These are phyloP conservation scores for Parthenolecanium corni DNA, from an alignment of 2,888 invertebrate species.

Conservation along the genomic window DNA sequence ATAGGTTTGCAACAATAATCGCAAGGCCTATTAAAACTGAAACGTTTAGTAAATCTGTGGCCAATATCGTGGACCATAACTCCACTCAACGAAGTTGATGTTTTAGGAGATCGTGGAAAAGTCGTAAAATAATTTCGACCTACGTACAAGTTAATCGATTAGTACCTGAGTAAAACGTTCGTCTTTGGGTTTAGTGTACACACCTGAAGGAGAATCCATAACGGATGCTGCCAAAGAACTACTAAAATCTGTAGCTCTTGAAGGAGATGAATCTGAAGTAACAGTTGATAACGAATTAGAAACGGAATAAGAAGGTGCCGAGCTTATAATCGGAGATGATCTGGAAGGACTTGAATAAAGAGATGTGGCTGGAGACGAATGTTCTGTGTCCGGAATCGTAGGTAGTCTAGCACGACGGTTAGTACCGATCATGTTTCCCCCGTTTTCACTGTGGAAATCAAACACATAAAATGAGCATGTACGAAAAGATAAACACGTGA, in stretches of 20 bases:
- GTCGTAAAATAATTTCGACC: constrained; percentile 31
- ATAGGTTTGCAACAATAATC: constrained; percentile 81
- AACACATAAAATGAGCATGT: constrained; percentile 1
- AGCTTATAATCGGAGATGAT: constrained; percentile 45
- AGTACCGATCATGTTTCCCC: constrained; percentile 9
- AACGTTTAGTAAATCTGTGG: constrained; percentile 78
- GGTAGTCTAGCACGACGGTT: constrained; percentile 44
- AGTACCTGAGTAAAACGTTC: too few relatives aligned
- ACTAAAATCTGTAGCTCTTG: constrained; percentile 3
- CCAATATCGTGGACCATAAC: constrained; percentile 81
- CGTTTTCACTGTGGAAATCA: constrained; percentile 2
- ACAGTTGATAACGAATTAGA: constrained; percentile 9
- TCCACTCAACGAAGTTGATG: constrained; percentile 50
- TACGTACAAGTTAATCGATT: not conserved
- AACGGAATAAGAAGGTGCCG: not conserved
- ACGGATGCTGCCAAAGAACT: not conserved
- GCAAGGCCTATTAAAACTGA: constrained; percentile 79
- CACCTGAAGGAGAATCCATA: not conserved
- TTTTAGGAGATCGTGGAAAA: constrained; percentile 47
- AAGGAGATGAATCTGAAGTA: constrained; percentile 12
- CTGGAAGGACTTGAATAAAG: constrained; percentile 45
- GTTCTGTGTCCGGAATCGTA: constrained; percentile 49
- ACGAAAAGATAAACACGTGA: too few relatives aligned
- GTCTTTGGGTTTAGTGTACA: too few relatives aligned
- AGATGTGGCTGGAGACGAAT: constrained; percentile 41